Percentiles rank a stretch among this genome's conserved stretches.
These are phyloP conservation scores for Strix aluco DNA, from an alignment of 2,113 vertebrate genomes.

Conservation along the genomic window DNA sequence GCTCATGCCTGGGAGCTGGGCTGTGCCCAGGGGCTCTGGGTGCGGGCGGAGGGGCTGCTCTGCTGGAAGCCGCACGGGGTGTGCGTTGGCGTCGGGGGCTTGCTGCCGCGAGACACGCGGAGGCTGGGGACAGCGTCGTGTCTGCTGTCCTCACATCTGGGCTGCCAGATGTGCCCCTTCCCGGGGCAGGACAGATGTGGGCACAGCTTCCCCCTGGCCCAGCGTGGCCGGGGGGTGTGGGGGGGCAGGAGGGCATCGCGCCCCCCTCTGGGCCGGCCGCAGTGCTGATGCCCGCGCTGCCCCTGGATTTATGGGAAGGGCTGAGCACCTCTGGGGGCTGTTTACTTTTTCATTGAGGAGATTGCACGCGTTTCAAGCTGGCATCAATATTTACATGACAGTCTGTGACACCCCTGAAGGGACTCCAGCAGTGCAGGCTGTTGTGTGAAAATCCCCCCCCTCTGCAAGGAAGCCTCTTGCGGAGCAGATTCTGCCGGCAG, in stretches of 20 bases:
- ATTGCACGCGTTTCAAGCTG: accelerated
- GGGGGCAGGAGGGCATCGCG: accelerated
- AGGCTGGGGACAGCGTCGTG: not conserved
- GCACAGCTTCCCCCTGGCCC: not conserved
- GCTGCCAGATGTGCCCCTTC: not conserved
- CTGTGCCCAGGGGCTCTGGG: not conserved
- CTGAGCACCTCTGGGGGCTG: not conserved
- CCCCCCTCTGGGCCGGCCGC: accelerated
- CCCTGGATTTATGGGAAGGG: not conserved
- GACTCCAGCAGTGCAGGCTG: not conserved
- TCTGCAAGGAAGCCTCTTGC: not conserved
- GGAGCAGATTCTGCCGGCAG: not conserved
- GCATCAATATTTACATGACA: not conserved
- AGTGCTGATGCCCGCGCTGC: accelerated
- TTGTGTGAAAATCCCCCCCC: not conserved
- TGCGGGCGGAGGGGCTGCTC: not conserved
- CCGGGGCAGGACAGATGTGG: not conserved
- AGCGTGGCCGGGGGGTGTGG: accelerated
- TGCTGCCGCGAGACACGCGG: accelerated
- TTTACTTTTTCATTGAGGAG: not conserved
- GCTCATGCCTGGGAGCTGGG: not conserved
- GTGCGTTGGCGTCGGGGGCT: accelerated
- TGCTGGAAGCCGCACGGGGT: accelerated
- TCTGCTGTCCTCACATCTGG: not conserved
- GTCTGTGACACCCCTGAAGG: not conserved